These are phyloP conservation scores for Tanytarsus gracilentus DNA, from an alignment of 2,888 invertebrate genomes.

Conservation along the genomic window DNA sequence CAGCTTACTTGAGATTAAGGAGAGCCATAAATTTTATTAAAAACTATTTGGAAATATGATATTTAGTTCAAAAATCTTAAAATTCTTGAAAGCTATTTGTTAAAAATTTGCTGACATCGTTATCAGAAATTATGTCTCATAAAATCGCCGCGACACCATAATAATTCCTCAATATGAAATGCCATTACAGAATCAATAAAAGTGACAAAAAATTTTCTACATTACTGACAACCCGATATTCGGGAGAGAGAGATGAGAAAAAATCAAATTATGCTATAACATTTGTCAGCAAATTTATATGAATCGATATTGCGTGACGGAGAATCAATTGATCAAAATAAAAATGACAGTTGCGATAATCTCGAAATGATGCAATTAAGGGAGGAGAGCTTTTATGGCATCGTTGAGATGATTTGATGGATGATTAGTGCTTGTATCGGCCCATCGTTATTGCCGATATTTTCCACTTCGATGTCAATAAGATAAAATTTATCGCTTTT, in stretches of 20 bases:
- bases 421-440: background rate
- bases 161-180: no score
- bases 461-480: background rate
- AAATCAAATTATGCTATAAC: conserved; percentile 10
- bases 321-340: conserved; percentile 17
- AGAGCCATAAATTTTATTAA: no score
- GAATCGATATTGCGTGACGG: background rate
- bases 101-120: no score
- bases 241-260: background rate
- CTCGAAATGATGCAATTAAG: conserved; percentile 14
- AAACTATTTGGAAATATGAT: no score
- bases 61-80: no score
- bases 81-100: no score
- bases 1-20: no score
- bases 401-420: conserved; percentile 8
- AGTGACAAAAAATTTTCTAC: no score
- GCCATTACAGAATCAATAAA: conserved; percentile 5
- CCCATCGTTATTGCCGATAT: background rate
- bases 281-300: conserved; percentile 13
- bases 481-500: no score
- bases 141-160: no score
- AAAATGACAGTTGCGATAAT: conserved; percentile 11
- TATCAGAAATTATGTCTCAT: no score
- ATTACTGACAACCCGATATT: background rate
- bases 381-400: background rate